A percentile compares a stretch with the other conserved stretches of the same genome.
phyloP scores from a whole-genome alignment of 2,113 vertebrate species.

The Eretmochelys imbricata region DNA sequence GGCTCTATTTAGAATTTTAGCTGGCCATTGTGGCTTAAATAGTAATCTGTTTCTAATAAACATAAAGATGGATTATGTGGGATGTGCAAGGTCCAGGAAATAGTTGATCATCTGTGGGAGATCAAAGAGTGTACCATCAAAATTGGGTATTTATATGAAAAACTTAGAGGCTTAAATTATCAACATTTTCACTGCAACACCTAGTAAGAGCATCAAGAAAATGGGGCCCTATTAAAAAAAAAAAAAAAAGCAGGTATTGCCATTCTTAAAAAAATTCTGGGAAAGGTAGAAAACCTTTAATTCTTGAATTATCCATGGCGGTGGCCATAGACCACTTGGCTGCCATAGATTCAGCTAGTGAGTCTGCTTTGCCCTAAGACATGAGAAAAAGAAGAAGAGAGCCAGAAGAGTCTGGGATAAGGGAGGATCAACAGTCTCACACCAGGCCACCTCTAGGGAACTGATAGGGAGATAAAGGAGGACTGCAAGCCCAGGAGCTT shows the following conservation, averaged over 20 bases:
- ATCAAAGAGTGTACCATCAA: neutral
- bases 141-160: neutral
- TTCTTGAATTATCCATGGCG: neutral
- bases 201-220: neutral
- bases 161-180: neutral
- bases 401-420: neutral
- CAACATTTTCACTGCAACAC: neutral
- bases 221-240: neutral
- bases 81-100: neutral
- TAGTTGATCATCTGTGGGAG: neutral
- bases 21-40: neutral
- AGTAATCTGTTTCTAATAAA: neutral
- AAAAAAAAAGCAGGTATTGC: neutral
- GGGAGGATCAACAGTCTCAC: neutral
- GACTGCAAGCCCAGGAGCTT: neutral
- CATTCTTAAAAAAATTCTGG: neutral
- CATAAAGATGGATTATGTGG: neutral
- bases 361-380: neutral
- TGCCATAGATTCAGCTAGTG: neutral
- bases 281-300: neutral
- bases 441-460: neutral
- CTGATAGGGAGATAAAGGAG: neutral
- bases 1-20: neutral
- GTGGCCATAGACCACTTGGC: neutral
- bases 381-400: neutral